Conservation (phyloP, 2,888 invertebrate species). For the Napeogenes sylphis region DNA sequence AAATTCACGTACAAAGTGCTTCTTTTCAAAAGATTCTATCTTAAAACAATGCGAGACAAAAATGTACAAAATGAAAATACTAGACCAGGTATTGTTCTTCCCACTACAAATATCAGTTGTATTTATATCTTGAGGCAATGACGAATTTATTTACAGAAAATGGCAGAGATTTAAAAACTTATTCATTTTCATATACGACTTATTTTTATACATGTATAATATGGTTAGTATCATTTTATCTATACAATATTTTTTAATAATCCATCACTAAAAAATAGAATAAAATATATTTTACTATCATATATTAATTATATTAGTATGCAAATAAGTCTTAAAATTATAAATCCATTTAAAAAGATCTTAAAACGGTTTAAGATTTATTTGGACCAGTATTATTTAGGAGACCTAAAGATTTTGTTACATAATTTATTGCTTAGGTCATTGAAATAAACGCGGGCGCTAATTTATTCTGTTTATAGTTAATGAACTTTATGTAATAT, state of each 20-base stretch:
- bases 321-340: too few relatives aligned
- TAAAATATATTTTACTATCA: too few relatives aligned
- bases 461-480: constrained; percentile 10
- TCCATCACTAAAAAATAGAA: too few relatives aligned
- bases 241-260: too few relatives aligned
- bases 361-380: constrained; percentile 6
- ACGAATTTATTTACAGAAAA: too few relatives aligned
- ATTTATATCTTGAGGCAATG: not conserved
- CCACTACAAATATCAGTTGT: constrained; percentile 26
- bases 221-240: too few relatives aligned
- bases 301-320: too few relatives aligned
- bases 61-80: constrained; percentile 19
- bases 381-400: constrained; percentile 9
- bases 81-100: constrained; percentile 25
- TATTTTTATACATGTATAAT: too few relatives aligned
- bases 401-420: constrained; percentile 14
- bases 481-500: constrained; percentile 16
- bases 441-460: constrained; percentile 7
- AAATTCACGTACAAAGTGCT: not conserved
- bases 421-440: constrained; percentile 18
- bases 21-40: not conserved
- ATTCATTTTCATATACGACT: too few relatives aligned
- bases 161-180: too few relatives aligned
- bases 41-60: constrained; percentile 14
- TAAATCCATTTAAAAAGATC: too few relatives aligned